Evolutionary conservation across 2,888 invertebrate species (phyloP).

Genomic region (Cerastis rubricosa): DNA sequence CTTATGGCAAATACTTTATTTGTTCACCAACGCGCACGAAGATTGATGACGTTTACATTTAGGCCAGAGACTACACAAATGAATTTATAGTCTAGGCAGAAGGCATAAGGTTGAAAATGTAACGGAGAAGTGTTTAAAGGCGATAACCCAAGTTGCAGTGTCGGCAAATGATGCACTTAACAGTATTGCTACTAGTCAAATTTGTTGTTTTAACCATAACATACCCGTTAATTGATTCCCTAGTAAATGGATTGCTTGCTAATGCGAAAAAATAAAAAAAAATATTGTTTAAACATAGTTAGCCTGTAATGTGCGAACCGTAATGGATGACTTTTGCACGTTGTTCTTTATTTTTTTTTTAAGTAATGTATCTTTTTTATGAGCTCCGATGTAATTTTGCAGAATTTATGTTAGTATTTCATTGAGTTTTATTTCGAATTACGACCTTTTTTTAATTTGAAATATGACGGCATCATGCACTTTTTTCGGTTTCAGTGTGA

Average conservation of each 20-base stretch:
- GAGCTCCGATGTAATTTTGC: constrained; percentile 48
- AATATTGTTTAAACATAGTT: constrained; percentile 68
- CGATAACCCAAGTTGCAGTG: constrained; percentile 69
- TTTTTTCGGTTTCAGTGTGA: constrained; percentile 18
- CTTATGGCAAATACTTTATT: constrained; percentile 76
- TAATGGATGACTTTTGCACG: constrained; percentile 59
- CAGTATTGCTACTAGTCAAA: constrained; percentile 77
- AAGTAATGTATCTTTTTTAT: constrained; percentile 53
- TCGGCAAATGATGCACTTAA: constrained; percentile 82
- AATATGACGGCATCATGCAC: constrained; percentile 36
- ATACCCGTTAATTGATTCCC: constrained; percentile 73
- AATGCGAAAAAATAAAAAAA: constrained; percentile 75
- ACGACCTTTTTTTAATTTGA: constrained; percentile 26
- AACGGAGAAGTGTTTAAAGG: constrained; percentile 27
- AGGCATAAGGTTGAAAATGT: constrained; percentile 41
- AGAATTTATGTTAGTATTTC: constrained; percentile 57
- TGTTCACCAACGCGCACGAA: constrained; percentile 78
- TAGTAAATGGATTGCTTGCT: constrained; percentile 73
- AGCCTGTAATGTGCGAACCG: constrained; percentile 44
- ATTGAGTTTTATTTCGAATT: constrained; percentile 60
- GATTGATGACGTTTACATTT: constrained; percentile 75
- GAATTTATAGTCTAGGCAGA: constrained; percentile 33
- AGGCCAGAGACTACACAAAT: constrained; percentile 25
- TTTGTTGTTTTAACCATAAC: constrained; percentile 75
- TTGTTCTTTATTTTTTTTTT: constrained; percentile 31